Conservation (phyloP, 92 coral and sea anemone genomes). For the Porites cylindrica region DNA sequence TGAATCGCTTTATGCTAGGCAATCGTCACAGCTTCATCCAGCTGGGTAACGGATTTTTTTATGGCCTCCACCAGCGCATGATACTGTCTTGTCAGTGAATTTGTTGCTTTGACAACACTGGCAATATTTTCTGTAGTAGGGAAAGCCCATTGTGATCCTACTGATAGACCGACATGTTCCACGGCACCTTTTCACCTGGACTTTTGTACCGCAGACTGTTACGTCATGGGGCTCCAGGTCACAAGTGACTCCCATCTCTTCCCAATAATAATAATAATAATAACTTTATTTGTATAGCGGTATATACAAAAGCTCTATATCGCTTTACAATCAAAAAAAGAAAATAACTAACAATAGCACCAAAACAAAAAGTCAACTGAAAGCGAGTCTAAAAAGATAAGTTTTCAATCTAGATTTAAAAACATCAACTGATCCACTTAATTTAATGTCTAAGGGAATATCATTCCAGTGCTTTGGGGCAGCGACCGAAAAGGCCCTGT, state of each 20-base stretch:
- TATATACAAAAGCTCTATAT: too few relatives aligned
- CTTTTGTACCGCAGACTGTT: neutral
- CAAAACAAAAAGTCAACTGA: too few relatives aligned
- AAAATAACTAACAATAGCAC: too few relatives aligned
- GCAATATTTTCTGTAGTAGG: conserved; percentile 9
- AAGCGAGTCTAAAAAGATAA: too few relatives aligned
- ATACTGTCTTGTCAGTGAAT: neutral
- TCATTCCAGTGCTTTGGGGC: too few relatives aligned
- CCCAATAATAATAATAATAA: too few relatives aligned
- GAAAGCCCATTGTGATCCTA: neutral
- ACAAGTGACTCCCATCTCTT: neutral
- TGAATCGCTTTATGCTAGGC: neutral
- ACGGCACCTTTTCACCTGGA: neutral
- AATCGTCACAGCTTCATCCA: neutral
- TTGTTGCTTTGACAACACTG: conserved; percentile 18
- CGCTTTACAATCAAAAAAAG: too few relatives aligned
- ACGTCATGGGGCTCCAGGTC: neutral
- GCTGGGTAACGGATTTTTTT: neutral
- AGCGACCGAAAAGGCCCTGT: too few relatives aligned
- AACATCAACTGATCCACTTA: too few relatives aligned
- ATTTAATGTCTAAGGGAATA: too few relatives aligned
- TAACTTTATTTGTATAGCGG: too few relatives aligned
- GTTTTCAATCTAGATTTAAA: too few relatives aligned
- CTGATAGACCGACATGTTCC: conserved; percentile 20
- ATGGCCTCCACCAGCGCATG: neutral